Evolutionary conservation across 2,888 invertebrate genomes (phyloP).

Genomic region (Vandiemenella viatica): DNA sequence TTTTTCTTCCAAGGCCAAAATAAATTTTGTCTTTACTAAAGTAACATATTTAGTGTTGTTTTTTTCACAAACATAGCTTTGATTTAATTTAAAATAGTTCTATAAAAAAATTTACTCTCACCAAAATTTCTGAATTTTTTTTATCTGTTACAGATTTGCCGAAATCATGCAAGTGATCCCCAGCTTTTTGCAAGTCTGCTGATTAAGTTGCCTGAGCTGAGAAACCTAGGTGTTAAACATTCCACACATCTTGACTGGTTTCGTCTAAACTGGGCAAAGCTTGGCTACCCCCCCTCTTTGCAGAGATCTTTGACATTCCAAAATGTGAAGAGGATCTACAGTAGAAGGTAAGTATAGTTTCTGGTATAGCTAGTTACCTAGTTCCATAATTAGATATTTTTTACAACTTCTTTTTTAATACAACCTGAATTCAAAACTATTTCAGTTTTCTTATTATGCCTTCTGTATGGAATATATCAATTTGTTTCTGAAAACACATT

Average conservation of each 20-base stretch:
- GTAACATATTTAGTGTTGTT: too few relatives aligned
- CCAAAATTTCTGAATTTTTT: too few relatives aligned
- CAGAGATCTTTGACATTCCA: constrained; percentile 94
- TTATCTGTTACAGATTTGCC: constrained; percentile 39
- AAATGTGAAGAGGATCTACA: constrained; percentile 53
- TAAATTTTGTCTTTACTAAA: too few relatives aligned
- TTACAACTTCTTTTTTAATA: neutral
- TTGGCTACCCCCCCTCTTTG: constrained; percentile 82
- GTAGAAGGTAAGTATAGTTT: constrained; percentile 7
- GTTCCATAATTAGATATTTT: neutral
- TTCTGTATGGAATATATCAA: too few relatives aligned
- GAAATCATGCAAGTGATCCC: constrained; percentile 44
- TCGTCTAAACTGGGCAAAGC: constrained; percentile 70
- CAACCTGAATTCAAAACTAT: neutral
- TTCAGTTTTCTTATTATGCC: neutral
- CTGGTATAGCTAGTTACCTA: neutral
- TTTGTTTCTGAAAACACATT: too few relatives aligned
- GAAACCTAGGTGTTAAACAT: constrained; percentile 68
- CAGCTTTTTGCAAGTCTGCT: constrained; percentile 40
- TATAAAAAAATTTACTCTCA: too few relatives aligned
- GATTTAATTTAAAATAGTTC: too few relatives aligned
- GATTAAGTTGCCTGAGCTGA: constrained; percentile 55
- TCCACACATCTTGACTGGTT: constrained; percentile 79
- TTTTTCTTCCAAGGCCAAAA: too few relatives aligned
- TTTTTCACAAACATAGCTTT: too few relatives aligned